Conservation (phyloP, 2,113 vertebrate genomes). For the Nerophis ophidion region DNA sequence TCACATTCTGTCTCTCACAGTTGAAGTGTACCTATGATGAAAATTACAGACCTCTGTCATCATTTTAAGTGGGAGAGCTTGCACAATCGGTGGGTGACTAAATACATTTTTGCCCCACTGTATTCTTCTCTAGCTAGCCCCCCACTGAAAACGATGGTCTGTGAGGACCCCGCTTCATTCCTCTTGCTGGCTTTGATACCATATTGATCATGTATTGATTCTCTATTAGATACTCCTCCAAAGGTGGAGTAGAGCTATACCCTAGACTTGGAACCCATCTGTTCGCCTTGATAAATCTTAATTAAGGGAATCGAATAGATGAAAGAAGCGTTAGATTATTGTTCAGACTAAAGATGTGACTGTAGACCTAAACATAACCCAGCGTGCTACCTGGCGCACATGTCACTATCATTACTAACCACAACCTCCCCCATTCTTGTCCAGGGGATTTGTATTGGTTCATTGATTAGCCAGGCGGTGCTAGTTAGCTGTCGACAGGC, state of each 20-base stretch:
- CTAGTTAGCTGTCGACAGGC: constrained; percentile 70
- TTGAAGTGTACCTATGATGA: no score
- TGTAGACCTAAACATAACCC: constrained; percentile 12
- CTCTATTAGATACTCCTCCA: constrained; percentile 70
- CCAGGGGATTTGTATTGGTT: constrained; percentile 51
- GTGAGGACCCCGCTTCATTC: constrained; percentile 56
- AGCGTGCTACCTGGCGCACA: constrained; percentile 16
- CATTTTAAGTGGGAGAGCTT: no score
- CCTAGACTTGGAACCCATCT: constrained; percentile 59
- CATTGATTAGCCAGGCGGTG: constrained; percentile 75
- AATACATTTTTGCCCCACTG: no score
- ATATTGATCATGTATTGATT: constrained; percentile 74
- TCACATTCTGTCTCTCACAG: no score
- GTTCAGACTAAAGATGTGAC: constrained; percentile 4
- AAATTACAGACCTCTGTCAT: no score
- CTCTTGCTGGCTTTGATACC: constrained; percentile 48
- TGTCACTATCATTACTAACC: not conserved
- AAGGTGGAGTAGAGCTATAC: constrained; percentile 63
- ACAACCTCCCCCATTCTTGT: constrained; percentile 35
- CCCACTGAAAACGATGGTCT: constrained; percentile 44
- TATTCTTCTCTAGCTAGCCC: constrained; percentile 38
- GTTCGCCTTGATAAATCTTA: constrained; percentile 55
- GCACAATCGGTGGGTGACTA: no score
- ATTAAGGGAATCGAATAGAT: constrained; percentile 37
- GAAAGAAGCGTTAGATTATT: constrained; percentile 23